Evolutionary conservation across 2,113 vertebrate species (phyloP).

Genomic region (Pongo pygmaeus): DNA sequence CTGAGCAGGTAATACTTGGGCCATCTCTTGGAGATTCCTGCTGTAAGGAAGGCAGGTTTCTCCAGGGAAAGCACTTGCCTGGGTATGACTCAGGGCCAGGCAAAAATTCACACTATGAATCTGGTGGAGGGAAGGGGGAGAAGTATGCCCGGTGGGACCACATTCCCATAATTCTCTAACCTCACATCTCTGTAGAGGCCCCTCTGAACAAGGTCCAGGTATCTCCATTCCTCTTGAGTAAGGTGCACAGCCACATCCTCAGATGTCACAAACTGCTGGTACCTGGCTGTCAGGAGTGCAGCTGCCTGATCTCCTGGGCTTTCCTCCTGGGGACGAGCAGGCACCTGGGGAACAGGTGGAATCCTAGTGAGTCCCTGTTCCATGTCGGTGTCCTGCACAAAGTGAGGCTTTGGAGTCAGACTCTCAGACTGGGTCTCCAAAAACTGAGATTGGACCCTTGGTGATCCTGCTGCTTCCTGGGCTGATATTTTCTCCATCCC

Average conservation of each 20-base stretch:
- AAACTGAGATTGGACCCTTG: slow-evolving; percentile 51
- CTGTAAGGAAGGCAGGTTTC: slow-evolving; percentile 78
- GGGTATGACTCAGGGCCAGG: slow-evolving; percentile 79
- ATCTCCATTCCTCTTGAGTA: slow-evolving; percentile 80
- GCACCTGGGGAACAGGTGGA: slow-evolving; percentile 75
- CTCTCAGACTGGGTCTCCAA: slow-evolving; percentile 65
- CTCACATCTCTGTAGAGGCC: slow-evolving; percentile 80
- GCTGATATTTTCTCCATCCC: slow-evolving; percentile 66
- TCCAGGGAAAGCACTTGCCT: slow-evolving; percentile 81
- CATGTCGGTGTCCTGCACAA: slow-evolving; percentile 64
- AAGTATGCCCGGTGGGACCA: slow-evolving; percentile 76
- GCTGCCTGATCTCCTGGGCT: slow-evolving; percentile 79
- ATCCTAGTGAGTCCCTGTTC: slow-evolving; percentile 71
- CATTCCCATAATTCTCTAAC: slow-evolving; percentile 79
- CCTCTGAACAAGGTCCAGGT: slow-evolving; percentile 79
- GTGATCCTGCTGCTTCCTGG: slow-evolving; percentile 62
- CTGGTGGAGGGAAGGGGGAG: slow-evolving; percentile 77
- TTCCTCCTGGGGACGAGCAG: slow-evolving; percentile 76
- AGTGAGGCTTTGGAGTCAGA: slow-evolving; percentile 58
- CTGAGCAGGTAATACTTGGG: slow-evolving; percentile 68
- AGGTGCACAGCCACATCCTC: slow-evolving; percentile 80
- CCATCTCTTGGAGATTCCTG: slow-evolving; percentile 79
- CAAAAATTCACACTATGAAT: slow-evolving; percentile 80
- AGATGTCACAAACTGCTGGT: slow-evolving; percentile 80
- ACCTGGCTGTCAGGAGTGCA: slow-evolving; percentile 77